phyloP scores from a whole-genome alignment of 1,140 invertebrate species.

The Drosophila lini region DNA sequence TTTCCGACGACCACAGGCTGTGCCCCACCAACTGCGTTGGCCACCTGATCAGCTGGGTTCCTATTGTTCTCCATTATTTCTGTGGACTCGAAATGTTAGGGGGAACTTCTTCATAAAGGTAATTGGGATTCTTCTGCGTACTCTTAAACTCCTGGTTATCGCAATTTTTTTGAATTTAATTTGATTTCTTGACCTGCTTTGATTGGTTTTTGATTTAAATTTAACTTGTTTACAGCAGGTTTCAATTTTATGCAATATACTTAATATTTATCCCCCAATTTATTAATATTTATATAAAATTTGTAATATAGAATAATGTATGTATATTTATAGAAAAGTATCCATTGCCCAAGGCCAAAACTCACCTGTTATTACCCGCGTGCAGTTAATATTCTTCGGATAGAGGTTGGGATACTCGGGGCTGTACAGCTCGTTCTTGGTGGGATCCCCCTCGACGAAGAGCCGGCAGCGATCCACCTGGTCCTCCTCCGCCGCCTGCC shows the following conservation, averaged over 20 bases:
- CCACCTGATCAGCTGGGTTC: not conserved
- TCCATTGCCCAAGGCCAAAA: not conserved
- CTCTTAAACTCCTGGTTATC: not conserved
- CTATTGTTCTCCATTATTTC: not conserved
- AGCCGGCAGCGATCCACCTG: constrained; percentile 78
- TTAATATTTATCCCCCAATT: no score
- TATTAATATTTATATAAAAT: no score
- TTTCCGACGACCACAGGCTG: not conserved
- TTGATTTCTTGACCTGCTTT: not conserved
- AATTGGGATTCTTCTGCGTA: not conserved
- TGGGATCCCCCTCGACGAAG: constrained; percentile 86
- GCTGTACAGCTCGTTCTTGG: constrained; percentile 89
- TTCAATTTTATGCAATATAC: no score
- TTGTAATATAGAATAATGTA: no score
- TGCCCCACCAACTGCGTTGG: no score
- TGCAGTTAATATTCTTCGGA: constrained; percentile 89
- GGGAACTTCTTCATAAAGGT: not conserved
- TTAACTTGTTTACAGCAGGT: no score
- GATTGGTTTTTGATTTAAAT: not conserved
- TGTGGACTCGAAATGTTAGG: not conserved
- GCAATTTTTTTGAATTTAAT: not conserved
- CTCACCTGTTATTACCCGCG: constrained; percentile 89
- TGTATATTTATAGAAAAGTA: no score
- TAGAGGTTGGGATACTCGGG: constrained; percentile 90
- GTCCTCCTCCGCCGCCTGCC: constrained; percentile 61